Evolutionary conservation across 92 coral and sea anemone species (phyloP), one percentile per base, ranked within the genome.

Genomic region (Diadumene lineata): DNA sequence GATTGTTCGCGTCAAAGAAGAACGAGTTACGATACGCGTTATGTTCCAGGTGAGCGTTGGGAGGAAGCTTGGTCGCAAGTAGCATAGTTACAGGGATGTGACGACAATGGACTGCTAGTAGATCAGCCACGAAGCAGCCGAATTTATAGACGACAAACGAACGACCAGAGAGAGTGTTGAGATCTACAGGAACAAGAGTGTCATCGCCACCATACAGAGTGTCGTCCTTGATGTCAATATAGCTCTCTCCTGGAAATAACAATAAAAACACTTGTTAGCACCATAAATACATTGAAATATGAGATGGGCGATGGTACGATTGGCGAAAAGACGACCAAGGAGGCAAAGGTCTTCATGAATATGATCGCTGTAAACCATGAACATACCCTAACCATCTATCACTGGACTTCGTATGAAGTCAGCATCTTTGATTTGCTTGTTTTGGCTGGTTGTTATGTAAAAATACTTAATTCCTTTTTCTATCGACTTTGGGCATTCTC

Each of bases 221-320:
- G 84, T 96, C 99, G 34, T 96, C 99, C 66, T 96, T 96, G 85
- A 96, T 96, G 81, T 96, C 99, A 31, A 93, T 96, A 82, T 96
- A 96, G 26, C 96, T 88, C 73, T 92, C 97, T 34, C 94, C 99
- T 68, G 90, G 81, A 34, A 85, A 82, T 74, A 71, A 38, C 48
- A 38, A n/a, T n/a, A n/a, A n/a, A n/a, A n/a, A n/a, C n/a, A n/a
- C n/a, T n/a, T n/a, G n/a, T n/a, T n/a, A n/a, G n/a, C n/a, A n/a
- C n/a, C n/a, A 38, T 38, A 13, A 38, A 38, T 38, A 38, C 13
- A 4, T 38, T 38, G 48, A 38, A 38, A 38, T 13, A 6, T 4
- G 13, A 38, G 13, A 38, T 4, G 48, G 50, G 46, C 9, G 31
- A 74, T 17, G n/a, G 16, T 56, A n/a, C 6, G 48, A 38, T 10